These are phyloP conservation scores for Halichoerus grypus DNA, from an alignment of 2,113 vertebrate species.

Conservation along the genomic window DNA sequence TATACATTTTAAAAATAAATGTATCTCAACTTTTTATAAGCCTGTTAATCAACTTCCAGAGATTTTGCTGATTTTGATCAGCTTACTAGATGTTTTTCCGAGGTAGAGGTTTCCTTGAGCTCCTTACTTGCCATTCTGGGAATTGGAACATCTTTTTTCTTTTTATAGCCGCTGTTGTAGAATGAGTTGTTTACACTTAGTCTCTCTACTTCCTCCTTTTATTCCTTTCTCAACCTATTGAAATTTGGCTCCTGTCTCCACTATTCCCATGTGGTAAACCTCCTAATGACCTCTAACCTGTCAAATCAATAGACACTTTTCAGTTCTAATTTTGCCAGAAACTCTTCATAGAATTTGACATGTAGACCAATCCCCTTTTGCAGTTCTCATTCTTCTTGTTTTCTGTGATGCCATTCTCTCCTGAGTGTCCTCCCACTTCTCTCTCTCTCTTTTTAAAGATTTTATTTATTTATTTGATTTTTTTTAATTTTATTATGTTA, in stretches of 20 bases:
- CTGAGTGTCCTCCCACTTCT: background rate
- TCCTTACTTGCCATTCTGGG: background rate
- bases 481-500: too few relatives aligned
- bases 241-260: background rate
- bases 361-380: background rate
- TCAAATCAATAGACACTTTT: background rate
- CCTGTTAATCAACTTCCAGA: background rate
- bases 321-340: conserved; percentile 38
- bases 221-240: conserved; percentile 1
- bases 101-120: background rate
- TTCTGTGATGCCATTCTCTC: background rate
- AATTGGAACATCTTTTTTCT: background rate
- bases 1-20: conserved; percentile 19
- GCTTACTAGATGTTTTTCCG: background rate
- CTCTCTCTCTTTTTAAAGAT: too few relatives aligned
- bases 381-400: background rate
- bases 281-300: background rate
- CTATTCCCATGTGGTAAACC: background rate
- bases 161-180: background rate
- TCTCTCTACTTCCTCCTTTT: background rate
- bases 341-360: conserved; percentile 12
- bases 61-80: conserved; percentile 11
- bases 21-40: background rate
- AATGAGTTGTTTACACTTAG: conserved; percentile 27
- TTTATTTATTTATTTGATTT: too few relatives aligned